Evolutionary conservation across 2,888 invertebrate genomes (phyloP), one percentile per base, ranked within the genome.

Genomic region (Stenchaetothrips biformis): DNA sequence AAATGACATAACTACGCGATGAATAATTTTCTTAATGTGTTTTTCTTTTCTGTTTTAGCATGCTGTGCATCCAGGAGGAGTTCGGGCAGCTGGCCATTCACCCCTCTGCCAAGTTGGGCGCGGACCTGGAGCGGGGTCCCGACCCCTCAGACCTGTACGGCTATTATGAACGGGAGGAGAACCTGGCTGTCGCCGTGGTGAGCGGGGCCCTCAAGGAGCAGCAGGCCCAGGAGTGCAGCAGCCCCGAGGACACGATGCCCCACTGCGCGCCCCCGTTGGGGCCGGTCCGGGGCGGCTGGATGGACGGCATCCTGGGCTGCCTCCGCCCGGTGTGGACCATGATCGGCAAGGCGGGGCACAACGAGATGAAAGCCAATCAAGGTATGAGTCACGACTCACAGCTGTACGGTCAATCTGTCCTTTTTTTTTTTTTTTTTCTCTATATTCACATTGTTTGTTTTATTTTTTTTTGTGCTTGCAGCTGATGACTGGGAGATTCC

Each of bases 401-500:
- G 8, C 16, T 16, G 2, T 80, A 47, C 27, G 59, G 16, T 80
- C n/a, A n/a, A 1, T 37, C 21, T 62, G 62, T 79, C n/a, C n/a
- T 48, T 48, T 13, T 37, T 53, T 21, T 77, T 78, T 49, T 16
- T 78, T 74, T 79, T 77, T n/a, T 13, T 79, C n/a, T 18, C 53
- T 6, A n/a, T 18, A 49, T 27, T 59, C 53, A 6, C 59, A n/a
- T 78, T n/a, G 27, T 49, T 79, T 47, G 47, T 59, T 27, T 78
- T 21, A 67, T 16, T 6, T 49, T 16, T 81, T 62, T 21, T 79
- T 80, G n/a, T 47, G 80, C 79, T 83, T 83, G 82, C 84, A 89
- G 85, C 88, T 87, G 96, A 96, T 87, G 93, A 95, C 84, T 98
- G 98, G 98, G 97, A 98, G 88, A 95, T 98, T 82, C 94, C 96